Percentiles rank a stretch among this genome's conserved stretches.
Conservation (phyloP, 37 sponge, comb jelly and placozoan species). For the Cladorhizidae sp. region DNA sequence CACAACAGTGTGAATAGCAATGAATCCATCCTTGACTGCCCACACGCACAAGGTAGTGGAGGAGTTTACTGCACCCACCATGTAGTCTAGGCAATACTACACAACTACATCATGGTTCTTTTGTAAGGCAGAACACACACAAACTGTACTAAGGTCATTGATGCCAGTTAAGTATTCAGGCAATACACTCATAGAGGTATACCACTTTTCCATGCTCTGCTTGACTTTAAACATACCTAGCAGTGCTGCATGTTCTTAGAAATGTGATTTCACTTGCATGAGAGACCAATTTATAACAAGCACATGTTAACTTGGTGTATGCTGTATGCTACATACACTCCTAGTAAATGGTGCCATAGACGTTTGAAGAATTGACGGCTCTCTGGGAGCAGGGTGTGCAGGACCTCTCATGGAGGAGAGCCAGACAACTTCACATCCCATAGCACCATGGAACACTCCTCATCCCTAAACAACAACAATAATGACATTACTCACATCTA, state of each 20-base stretch:
- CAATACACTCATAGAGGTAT: too few species aligned
- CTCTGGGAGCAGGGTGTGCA: conserved; percentile 2
- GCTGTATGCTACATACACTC: conserved; percentile 41
- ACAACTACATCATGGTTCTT: too few species aligned
- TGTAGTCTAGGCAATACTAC: conserved; percentile 33
- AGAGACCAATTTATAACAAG: too few species aligned
- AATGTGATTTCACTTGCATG: too few species aligned
- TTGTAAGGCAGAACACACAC: too few species aligned
- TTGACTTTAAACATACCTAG: too few species aligned
- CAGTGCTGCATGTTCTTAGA: too few species aligned
- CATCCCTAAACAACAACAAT: conserved; percentile 20
- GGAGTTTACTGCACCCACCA: conserved; percentile 38
- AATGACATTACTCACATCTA: not conserved
- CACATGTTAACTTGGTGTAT: not conserved
- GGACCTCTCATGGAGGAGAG: conserved; percentile 3
- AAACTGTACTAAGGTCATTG: too few species aligned
- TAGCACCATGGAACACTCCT: conserved; percentile 28
- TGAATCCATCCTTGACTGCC: conserved; percentile 40
- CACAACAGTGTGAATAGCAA: conserved; percentile 8
- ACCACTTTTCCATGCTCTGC: too few species aligned
- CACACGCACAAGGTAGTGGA: conserved; percentile 39
- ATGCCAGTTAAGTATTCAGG: too few species aligned
- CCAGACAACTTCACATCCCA: conserved; percentile 29
- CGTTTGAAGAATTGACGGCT: not conserved
- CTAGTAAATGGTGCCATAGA: conserved; percentile 30